phyloP scores from a whole-genome alignment of 2,888 invertebrate species.

The Drosophila austrosaltans region DNA sequence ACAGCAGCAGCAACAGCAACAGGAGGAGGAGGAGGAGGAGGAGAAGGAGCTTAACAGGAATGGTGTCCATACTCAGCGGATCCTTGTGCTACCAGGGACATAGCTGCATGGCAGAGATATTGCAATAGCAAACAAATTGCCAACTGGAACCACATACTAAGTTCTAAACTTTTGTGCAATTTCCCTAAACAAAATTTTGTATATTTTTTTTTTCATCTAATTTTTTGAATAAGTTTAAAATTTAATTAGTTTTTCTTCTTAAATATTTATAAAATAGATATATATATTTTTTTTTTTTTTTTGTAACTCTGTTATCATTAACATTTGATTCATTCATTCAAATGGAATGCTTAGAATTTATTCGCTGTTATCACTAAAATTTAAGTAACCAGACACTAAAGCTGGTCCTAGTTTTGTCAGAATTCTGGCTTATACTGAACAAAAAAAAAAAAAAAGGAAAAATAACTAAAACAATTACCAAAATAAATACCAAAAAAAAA shows the following conservation, averaged over 20 bases:
- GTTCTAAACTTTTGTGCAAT: conserved; percentile 17
- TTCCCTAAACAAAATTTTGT: neutral
- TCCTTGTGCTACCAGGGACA: conserved; percentile 45
- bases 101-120: conserved; percentile 43
- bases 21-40: neutral
- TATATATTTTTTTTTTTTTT: conserved; percentile 9
- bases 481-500: conserved; percentile 7
- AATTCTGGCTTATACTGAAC: conserved; percentile 28
- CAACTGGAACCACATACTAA: conserved; percentile 43
- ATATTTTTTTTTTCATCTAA: neutral
- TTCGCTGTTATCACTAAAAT: conserved; percentile 35
- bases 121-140: conserved; percentile 27
- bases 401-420: neutral
- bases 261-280: neutral
- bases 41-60: neutral
- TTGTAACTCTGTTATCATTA: neutral
- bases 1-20: neutral
- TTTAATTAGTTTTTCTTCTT: neutral
- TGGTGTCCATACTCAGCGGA: neutral
- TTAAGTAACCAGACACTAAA: conserved; percentile 43
- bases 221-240: neutral
- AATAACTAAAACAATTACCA: conserved; percentile 6
- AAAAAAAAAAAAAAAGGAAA: neutral
- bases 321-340: neutral
- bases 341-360: neutral